Percentiles rank a stretch among this genome's conserved stretches.
Conservation (phyloP, 2,888 invertebrate species). For the Scaptomyza tumidula region DNA sequence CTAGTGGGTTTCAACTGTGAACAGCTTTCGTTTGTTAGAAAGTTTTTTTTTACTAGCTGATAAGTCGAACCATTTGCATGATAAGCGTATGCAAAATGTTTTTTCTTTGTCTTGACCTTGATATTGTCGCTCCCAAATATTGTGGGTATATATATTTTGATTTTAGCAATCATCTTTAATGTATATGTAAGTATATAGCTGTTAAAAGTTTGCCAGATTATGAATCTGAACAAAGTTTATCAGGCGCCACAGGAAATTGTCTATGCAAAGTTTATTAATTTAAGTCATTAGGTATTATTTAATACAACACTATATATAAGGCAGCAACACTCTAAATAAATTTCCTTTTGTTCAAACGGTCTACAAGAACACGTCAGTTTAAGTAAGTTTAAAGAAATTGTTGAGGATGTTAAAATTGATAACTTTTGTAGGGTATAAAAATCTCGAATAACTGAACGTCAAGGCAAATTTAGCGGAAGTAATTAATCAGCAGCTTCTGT, state of each 20-base stretch:
- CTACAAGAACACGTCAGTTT: not conserved
- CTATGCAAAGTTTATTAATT: conserved; percentile 37
- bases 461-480: conserved; percentile 40
- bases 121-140: conserved; percentile 36
- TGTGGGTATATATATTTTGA: not conserved
- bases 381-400: not conserved
- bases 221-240: conserved; percentile 53
- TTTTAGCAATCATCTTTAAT: not conserved
- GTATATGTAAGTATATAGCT: conserved; percentile 2
- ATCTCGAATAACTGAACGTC: not conserved
- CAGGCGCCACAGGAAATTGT: conserved; percentile 60
- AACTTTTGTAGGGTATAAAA: conserved; percentile 1
- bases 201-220: conserved; percentile 22
- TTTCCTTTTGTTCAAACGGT: not conserved
- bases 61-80: conserved; percentile 18
- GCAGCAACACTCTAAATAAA: not conserved
- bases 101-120: conserved; percentile 50
- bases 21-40: conserved; percentile 61
- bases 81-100: conserved; percentile 37
- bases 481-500: conserved; percentile 42
- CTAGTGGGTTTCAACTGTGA: conserved; percentile 33
- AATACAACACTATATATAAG: conserved; percentile 13
- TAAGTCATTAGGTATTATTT: conserved; percentile 19
- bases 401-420: not conserved
- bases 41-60: conserved; percentile 42